Conservation (phyloP, 2,888 invertebrate genomes). For the Flexamia atlantica region DNA sequence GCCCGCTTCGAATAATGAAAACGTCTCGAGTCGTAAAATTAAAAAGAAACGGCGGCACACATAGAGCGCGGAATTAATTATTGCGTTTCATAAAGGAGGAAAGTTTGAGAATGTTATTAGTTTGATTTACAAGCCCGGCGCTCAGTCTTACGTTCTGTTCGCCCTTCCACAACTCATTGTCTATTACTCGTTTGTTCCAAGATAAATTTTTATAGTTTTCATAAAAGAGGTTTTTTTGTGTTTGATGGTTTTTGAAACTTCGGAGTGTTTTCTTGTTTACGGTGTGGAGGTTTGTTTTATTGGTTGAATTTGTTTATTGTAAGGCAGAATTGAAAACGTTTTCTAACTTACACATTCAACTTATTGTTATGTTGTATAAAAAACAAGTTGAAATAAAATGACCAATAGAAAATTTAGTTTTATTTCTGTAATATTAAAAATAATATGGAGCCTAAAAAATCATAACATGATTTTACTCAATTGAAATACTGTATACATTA, state of each 20-base stretch:
- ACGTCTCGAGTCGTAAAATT: conserved; percentile 59
- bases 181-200: conserved; percentile 30
- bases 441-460: too few relatives aligned
- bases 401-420: too few relatives aligned
- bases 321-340: too few relatives aligned
- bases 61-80: conserved; percentile 47
- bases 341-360: too few relatives aligned
- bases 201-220: conserved; percentile 31
- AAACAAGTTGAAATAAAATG: too few relatives aligned
- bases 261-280: not conserved
- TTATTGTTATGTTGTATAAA: too few relatives aligned
- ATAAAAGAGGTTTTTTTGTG: conserved; percentile 38
- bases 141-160: conserved; percentile 1
- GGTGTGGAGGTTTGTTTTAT: not conserved
- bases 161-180: conserved; percentile 39
- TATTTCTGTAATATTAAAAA: too few relatives aligned
- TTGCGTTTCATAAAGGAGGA: conserved; percentile 52
- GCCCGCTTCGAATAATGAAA: conserved; percentile 53
- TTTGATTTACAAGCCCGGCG: conserved; percentile 47
- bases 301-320: too few relatives aligned
- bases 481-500: too few relatives aligned
- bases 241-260: not conserved
- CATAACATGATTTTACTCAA: too few relatives aligned
- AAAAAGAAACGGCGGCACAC: conserved; percentile 52
- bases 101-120: conserved; percentile 54